Evolutionary conservation across 2,113 vertebrate genomes (phyloP), one percentile per base, ranked within the genome.

Genomic region (Alethe diademata): DNA sequence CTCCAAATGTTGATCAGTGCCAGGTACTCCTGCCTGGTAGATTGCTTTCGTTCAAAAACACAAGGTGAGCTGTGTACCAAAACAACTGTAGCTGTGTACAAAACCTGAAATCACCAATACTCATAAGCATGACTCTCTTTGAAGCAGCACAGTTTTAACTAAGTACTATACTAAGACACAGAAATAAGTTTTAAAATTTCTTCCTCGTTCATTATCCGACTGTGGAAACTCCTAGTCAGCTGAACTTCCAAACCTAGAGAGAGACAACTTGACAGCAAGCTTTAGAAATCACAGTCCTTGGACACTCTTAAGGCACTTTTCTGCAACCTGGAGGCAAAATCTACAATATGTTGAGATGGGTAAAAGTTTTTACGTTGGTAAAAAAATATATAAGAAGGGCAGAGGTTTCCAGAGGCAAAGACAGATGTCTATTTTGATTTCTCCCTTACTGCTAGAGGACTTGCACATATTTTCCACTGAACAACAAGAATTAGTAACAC

Each of bases 331-430:
- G 29, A 88, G 65, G 73, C 78, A 81, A 87, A 78, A 53, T 13
- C 17, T 60, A 62, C 17, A 36, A 20, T 43, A 42, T 33, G 28
- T 81, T 87, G 50, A 93, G 65, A 90, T 16, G 56, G 36, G n/a
- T 48, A 48, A 36, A 94, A 89, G 31, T 42, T 81, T 74, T 66
- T 33, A 23, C 12, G 51, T 53, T 53, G 51, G 28, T 18, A 53
- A 73, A 50, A 40, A 40, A 40, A 40, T 11, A 38, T 10, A 40
- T 40, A 58, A 86, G 28, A 75, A 94, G 76, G 88, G 23, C 43
- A 93, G 72, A 87, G 35, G 56, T 87, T 89, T 87, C 94, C 47
- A 78, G 78, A 78, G 85, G 85, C 90, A 90, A 96, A 91, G 88
- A 65, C 69, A 57, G 50, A 87, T 35, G 70, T 91, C 90, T 87